A percentile compares a stretch with the other conserved stretches of the same genome.
These are phyloP conservation scores for Sebastes taczanowskii DNA, from an alignment of 2,797 vertebrate genomes.

Conservation along the genomic window DNA sequence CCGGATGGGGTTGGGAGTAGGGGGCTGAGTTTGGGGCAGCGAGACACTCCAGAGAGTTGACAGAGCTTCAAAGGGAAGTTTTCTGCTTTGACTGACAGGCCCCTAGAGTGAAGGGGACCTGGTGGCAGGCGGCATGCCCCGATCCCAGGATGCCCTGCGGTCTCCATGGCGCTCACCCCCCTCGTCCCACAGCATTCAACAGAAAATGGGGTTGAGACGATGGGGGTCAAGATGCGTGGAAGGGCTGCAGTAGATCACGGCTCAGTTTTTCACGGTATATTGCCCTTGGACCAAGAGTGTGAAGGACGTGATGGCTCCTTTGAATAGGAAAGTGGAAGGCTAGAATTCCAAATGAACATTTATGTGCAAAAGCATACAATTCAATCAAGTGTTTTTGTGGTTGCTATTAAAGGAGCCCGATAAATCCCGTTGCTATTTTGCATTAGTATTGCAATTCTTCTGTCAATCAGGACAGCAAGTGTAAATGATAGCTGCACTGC, in stretches of 20 bases:
- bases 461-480: neutral
- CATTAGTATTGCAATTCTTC: neutral
- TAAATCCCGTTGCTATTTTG: neutral
- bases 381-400: neutral
- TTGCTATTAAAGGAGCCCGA: neutral
- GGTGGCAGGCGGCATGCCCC: conserved; percentile 61
- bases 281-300: conserved; percentile 58
- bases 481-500: neutral
- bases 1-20: conserved; percentile 41
- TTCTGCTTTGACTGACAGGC: conserved; percentile 73
- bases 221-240: conserved; percentile 61
- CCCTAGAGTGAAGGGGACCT: conserved; percentile 78
- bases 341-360: conserved; percentile 19
- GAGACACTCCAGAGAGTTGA: conserved; percentile 74
- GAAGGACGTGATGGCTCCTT: conserved; percentile 49
- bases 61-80: conserved; percentile 83
- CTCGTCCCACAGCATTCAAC: conserved; percentile 38
- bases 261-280: conserved; percentile 38
- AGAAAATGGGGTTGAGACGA: conserved; percentile 52
- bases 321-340: neutral
- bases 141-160: conserved; percentile 69
- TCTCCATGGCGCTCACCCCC: conserved; percentile 63
- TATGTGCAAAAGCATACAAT: neutral
- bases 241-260: conserved; percentile 32
- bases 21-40: conserved; percentile 36